Conservation (phyloP, 2,113 vertebrate species). For the Ibidorhyncha struthersii region DNA sequence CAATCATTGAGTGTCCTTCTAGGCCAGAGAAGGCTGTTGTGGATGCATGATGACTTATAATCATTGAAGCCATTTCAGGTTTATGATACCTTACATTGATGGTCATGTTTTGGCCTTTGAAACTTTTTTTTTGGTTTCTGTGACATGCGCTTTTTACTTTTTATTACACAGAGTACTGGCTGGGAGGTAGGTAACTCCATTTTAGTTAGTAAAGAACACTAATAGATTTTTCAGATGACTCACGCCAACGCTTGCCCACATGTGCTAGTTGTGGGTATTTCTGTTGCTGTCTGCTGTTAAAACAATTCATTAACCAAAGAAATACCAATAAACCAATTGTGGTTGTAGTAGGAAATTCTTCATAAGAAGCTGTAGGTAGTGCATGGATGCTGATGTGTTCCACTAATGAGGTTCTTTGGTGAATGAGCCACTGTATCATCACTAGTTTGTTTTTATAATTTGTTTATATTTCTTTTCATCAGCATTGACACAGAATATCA, state of each 20-base stretch:
- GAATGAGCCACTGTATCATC: constrained; percentile 88
- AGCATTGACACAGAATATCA: constrained; percentile 74
- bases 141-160: constrained; percentile 86
- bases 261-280: constrained; percentile 89
- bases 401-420: constrained; percentile 89
- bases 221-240: constrained; percentile 80
- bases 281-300: constrained; percentile 89
- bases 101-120: constrained; percentile 72
- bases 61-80: background rate
- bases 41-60: constrained; percentile 10
- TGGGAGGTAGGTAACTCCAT: constrained; percentile 98
- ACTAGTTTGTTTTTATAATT: constrained; percentile 75
- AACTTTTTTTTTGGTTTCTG: constrained; percentile 69
- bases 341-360: constrained; percentile 70
- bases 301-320: constrained; percentile 94
- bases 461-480: constrained; percentile 78
- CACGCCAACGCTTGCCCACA: constrained; percentile 90
- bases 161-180: constrained; percentile 99
- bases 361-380: constrained; percentile 83
- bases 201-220: constrained; percentile 86
- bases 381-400: constrained; percentile 89
- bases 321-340: constrained; percentile 70
- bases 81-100: constrained; percentile 30
- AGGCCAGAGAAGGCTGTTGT: background rate
- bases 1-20: background rate